Percentiles rank a stretch among this genome's conserved stretches.
Evolutionary conservation across 2,888 invertebrate genomes (phyloP).

Genomic region (Callyntrura sp.): DNA sequence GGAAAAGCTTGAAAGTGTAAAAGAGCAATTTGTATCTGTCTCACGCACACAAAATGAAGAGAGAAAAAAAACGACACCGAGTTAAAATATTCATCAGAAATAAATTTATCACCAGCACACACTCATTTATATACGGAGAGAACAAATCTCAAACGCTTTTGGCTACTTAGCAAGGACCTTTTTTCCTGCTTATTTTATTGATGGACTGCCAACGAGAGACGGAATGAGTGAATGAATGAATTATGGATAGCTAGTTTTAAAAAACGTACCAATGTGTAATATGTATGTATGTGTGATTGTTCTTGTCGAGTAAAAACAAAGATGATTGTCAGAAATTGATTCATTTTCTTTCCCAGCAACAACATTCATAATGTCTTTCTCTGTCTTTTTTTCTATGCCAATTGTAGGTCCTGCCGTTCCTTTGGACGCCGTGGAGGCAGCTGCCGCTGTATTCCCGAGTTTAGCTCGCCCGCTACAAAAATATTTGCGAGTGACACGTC

Average conservation of each 20-base stretch:
- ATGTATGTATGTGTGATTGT: conserved; percentile 23
- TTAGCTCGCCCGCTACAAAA: conserved; percentile 98
- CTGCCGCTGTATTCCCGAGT: conserved; percentile 98
- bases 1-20: conserved; percentile 40
- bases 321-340: conserved; percentile 19
- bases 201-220: conserved; percentile 43
- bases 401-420: conserved; percentile 90
- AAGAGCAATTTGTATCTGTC: conserved; percentile 71
- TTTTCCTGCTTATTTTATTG: conserved; percentile 5
- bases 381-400: conserved; percentile 52
- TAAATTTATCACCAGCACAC: conserved; percentile 38
- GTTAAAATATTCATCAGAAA: conserved; percentile 34
- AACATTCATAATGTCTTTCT: neutral
- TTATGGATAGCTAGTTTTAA: neutral
- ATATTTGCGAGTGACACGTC: conserved; percentile 96
- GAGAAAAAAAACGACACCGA: neutral
- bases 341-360: neutral
- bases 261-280: neutral
- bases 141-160: conserved; percentile 28
- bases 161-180: neutral
- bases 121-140: neutral
- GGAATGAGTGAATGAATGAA: neutral
- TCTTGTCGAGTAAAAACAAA: neutral
- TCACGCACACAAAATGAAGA: conserved; percentile 36
- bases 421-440: conserved; percentile 98